Base-by-base conservation (phyloP, 2,113 vertebrate species). In the Taurulus bubalis region DNA sequence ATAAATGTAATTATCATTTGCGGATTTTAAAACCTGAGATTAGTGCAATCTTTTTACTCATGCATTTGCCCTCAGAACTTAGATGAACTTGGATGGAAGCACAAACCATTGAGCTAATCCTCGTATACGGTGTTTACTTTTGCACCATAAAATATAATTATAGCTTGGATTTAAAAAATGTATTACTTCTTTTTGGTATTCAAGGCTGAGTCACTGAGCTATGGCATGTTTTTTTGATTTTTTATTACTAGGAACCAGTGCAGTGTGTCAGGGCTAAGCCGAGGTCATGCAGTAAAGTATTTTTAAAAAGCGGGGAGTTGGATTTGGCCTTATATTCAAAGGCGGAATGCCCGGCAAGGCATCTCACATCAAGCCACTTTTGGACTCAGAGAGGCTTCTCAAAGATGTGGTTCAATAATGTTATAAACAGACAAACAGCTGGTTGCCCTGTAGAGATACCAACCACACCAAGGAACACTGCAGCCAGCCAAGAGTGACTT, bases 201-300 rank as follows among this genome's bases (percentile, higher is more conserved):
- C 32, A 45, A 69, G 71, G 62, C 82, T 81, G 64, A 79, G 66
- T 87, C 83, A 83, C 71, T 69, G 70, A 85, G 75, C 83, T 80
- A 71, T 63, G 53, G 53, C 42, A 75, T 77, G 42, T 77, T 70
- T 71, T 65, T 80, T 47, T n/a, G n/a, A n/a, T n/a, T 69, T 82
- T 64, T n/a, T 85, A 78, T 68, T 36, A 22, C 84, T 49, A 58
- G 55, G 42, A 82, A 86, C 82, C 64, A 90, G 89, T 77, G 80
- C 67, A 87, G 84, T 84, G 82, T 91, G 89, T 86, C 82, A 71
- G 82, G 80, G 89, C 85, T 86, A 87, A 85, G 75, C 82, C 73
- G 80, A 75, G 84, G 90, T 88, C 89, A 83, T 71, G 85, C 87
- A 91, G 80, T 90, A 83, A 92, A 90, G 88, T 92, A 88, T 92